Conservation (phyloP, 2,797 vertebrate genomes). For the Rallus crepitans region DNA sequence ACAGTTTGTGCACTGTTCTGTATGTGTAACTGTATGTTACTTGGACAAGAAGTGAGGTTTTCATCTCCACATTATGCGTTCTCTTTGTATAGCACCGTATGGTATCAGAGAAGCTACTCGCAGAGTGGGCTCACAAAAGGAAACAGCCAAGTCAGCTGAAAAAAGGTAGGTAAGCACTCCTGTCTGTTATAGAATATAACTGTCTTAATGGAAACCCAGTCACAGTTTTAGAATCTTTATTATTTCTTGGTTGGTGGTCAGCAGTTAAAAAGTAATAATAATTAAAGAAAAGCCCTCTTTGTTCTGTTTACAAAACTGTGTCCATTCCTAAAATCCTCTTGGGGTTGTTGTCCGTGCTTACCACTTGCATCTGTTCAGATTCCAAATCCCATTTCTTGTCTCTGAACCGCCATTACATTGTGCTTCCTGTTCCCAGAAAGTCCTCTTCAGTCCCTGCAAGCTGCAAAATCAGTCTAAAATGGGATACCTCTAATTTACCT, state of each 20-base stretch:
- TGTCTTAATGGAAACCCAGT: background rate
- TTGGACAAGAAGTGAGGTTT: background rate
- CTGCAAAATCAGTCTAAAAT: background rate
- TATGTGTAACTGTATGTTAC: background rate
- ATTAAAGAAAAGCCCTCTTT: background rate
- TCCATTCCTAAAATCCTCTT: background rate
- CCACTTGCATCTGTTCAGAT: background rate
- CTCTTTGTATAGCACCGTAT: constrained; percentile 88
- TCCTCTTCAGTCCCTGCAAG: background rate
- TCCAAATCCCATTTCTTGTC: background rate
- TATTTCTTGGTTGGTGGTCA: background rate
- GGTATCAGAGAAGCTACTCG: constrained; percentile 97
- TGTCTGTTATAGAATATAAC: background rate
- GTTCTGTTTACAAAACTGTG: background rate
- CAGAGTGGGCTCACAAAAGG: constrained; percentile 92
- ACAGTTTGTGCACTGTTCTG: background rate
- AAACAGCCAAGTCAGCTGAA: constrained; percentile 83
- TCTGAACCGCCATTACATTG: background rate
- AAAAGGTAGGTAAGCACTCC: constrained; percentile 82
- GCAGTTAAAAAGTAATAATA: background rate
- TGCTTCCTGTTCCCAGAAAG: background rate
- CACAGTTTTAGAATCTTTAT: background rate
- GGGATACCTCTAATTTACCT: background rate
- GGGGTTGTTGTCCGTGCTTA: background rate
- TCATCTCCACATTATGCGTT: background rate